phyloP scores from a whole-genome alignment of 92 coral and sea anemone genomes.

The Zoanthus gigantus region DNA sequence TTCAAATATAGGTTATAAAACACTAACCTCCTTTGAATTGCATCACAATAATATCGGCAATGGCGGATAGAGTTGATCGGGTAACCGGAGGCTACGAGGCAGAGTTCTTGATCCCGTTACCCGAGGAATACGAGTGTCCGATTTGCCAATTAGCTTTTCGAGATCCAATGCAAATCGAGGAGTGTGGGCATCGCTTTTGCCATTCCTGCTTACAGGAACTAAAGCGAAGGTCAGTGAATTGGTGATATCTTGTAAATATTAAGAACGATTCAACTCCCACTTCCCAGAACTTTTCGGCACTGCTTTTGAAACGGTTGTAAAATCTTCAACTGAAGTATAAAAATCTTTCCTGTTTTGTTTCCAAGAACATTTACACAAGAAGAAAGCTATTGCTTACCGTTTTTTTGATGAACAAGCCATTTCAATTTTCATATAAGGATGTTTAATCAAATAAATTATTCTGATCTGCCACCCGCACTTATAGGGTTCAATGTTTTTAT shows the following conservation, averaged over 20 bases:
- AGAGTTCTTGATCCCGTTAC: constrained; percentile 84
- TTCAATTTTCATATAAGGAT: not conserved
- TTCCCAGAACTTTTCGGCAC: not conserved
- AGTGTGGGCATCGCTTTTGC: constrained; percentile 97
- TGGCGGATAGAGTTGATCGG: constrained; percentile 98
- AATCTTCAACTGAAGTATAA: not conserved
- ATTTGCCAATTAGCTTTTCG: constrained; percentile 98
- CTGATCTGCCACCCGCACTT: not conserved
- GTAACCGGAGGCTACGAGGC: constrained; percentile 97
- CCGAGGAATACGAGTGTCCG: constrained; percentile 97
- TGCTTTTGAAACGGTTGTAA: not conserved
- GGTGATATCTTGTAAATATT: not conserved
- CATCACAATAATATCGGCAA: constrained; percentile 27
- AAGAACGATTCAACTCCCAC: not conserved
- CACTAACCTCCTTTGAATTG: not conserved
- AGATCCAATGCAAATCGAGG: constrained; percentile 97
- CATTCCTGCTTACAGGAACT: constrained; percentile 96
- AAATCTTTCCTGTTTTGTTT: not conserved
- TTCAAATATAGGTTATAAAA: constrained; percentile 10
- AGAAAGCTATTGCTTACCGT: not conserved
- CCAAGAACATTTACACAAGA: not conserved
- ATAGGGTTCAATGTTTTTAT: not conserved
- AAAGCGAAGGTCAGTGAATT: constrained; percentile 75
- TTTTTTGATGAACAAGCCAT: constrained; percentile 1
- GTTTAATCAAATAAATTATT: not conserved